Percentiles rank a stretch among this genome's conserved stretches.
These are phyloP conservation scores for Budorcas taxicolor DNA, from an alignment of 2,113 vertebrate species.

Conservation along the genomic window DNA sequence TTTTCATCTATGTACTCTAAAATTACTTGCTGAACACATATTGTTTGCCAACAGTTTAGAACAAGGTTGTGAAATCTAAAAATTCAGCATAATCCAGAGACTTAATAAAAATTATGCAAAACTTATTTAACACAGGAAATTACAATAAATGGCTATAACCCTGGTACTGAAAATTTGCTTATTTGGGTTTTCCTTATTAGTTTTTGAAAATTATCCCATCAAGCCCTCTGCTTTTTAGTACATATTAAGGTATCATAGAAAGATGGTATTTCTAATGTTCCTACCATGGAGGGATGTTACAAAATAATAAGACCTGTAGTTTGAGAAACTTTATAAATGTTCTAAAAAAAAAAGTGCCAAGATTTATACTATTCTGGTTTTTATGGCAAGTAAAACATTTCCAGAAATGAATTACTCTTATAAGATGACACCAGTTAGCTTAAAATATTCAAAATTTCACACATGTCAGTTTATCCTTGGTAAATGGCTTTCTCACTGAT, in stretches of 20 bases:
- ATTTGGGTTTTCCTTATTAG: background rate
- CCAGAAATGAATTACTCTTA: slow-evolving; percentile 6
- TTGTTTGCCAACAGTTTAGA: background rate
- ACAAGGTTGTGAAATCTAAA: background rate
- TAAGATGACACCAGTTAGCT: background rate
- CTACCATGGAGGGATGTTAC: background rate
- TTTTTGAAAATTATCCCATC: background rate
- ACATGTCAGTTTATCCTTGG: background rate
- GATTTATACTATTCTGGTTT: background rate
- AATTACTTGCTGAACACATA: background rate
- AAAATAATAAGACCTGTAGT: background rate
- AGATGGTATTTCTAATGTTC: slow-evolving; percentile 26
- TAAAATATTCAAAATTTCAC: slow-evolving; percentile 8
- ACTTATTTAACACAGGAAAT: background rate
- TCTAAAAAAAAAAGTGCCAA: background rate
- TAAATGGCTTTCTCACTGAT: slow-evolving; percentile 25
- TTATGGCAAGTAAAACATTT: slow-evolving; percentile 1
- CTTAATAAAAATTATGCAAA: background rate
- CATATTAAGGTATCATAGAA: background rate
- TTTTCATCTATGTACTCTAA: background rate
- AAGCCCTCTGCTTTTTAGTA: background rate
- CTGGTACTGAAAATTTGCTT: background rate
- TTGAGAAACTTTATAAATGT: slow-evolving; percentile 31
- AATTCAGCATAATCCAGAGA: background rate
- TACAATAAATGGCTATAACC: background rate